Conservation (phyloP, 2,113 vertebrate genomes). For the human region GRCh38 chr9:105074501-105075000, state of each 20-base stretch:
- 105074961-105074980: background rate
- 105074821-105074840: background rate
- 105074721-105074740: background rate
- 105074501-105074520: no score
- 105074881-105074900: background rate
- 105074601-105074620: background rate
- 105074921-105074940: background rate
- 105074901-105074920: background rate
- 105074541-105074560: no score
- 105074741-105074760: background rate
- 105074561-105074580: background rate
- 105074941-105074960: background rate
- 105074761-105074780: background rate
- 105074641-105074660: background rate
- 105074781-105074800: background rate
- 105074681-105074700: background rate
- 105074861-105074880: background rate
- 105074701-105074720: background rate
- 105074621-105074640: background rate
- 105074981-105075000: background rate
- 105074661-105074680: background rate
- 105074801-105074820: background rate
- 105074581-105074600: background rate
- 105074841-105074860: background rate
- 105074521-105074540: no score